These are phyloP conservation scores for Amiota communis DNA, from an alignment of 2,888 invertebrate genomes.

Conservation along the genomic window DNA sequence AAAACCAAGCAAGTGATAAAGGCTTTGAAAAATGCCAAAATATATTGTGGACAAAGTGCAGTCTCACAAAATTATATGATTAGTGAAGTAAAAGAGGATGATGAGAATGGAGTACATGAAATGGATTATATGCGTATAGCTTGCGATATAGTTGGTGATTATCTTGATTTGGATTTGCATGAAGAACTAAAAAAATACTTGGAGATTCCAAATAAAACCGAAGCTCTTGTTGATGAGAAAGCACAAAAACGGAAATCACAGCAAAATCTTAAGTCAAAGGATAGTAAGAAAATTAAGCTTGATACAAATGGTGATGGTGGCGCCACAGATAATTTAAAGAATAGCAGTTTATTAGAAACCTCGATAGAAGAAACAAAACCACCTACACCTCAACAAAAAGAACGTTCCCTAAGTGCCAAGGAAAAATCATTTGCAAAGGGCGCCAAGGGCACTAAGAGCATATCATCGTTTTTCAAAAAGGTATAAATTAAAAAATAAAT, in stretches of 20 bases:
- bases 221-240: constrained; percentile 73
- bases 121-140: constrained; percentile 74
- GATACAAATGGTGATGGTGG: constrained; percentile 58
- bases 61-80: constrained; percentile 85
- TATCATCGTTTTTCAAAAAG: constrained; percentile 83
- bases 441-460: constrained; percentile 85
- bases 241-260: constrained; percentile 76
- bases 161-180: constrained; percentile 81
- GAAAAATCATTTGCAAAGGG: constrained; percentile 82
- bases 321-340: constrained; percentile 71
- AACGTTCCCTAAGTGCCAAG: constrained; percentile 78
- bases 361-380: constrained; percentile 44
- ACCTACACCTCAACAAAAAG: constrained; percentile 53
- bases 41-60: constrained; percentile 83
- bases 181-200: constrained; percentile 79
- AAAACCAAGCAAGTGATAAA: constrained; percentile 79
- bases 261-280: constrained; percentile 62
- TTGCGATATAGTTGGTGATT: constrained; percentile 85
- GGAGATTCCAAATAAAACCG: constrained; percentile 71
- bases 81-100: constrained; percentile 74
- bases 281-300: constrained; percentile 73
- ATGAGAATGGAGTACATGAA: constrained; percentile 71
- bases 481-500: constrained; percentile 15
- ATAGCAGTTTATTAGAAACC: constrained; percentile 55
- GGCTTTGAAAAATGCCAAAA: constrained; percentile 63